Evolutionary conservation across 2,113 vertebrate species (phyloP), one percentile per base, ranked within the genome.

Genomic region (Microcebus ravelobensis): DNA sequence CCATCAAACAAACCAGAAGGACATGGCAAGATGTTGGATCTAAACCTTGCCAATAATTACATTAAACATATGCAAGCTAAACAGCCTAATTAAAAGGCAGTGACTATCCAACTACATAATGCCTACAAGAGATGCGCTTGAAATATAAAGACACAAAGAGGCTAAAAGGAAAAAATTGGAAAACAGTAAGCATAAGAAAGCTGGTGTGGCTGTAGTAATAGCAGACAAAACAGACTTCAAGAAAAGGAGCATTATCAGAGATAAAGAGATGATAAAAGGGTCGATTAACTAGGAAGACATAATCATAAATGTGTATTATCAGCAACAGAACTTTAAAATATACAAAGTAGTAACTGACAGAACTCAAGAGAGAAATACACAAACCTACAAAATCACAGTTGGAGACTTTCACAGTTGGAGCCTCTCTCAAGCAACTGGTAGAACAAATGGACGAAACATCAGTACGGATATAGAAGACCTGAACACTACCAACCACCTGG

Each of bases 51-150:
- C 71, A 65, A 31, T 29, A 71, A 91, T 21, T 31, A 57, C 67
- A 71, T 63, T 85, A 85, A 92, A 71, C 3, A 39, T 42, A 81
- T 1, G 4, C 17, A 74, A 76, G 29, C 59, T 89, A 89, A 61
- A 81, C 25, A 18, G 7, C 63, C 73, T 80, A 71, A 74, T 68
- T 67, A 93, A 87, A 92, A 92, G 65, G 79, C 61, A 96, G 21
- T n/a, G 73, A 70, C 59, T 59, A 59, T 9, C 11, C 25, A 86
- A 67, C 20, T 21, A 17, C 17, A 65, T 0, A 3, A 63, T 42
- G 7, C 39, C 45, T n/a, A 12, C 34, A 42, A 77, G 42, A 82
- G 42, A 85, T 67, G n/a, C 6, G 61, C 34, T 36, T 34, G 45
- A 52, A 57, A 92, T 9, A 88, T 27, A 84, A 48, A 91, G 45